Percentiles rank a stretch among this genome's conserved stretches.
Conservation (phyloP, 2,113 vertebrate genomes). For the Callospermophilus lateralis region DNA sequence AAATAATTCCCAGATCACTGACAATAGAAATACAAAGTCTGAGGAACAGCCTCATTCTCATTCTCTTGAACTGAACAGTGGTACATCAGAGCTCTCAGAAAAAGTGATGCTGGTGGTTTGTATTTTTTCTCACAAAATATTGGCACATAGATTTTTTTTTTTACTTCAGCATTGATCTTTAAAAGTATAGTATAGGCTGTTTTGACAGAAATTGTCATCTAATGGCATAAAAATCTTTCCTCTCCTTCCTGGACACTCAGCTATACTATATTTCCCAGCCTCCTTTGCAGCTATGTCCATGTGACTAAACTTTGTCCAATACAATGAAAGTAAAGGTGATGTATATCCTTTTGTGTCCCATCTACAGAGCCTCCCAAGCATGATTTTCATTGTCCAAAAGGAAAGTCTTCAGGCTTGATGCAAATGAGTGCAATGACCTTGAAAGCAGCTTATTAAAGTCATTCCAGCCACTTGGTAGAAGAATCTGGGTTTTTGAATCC, state of each 20-base stretch:
- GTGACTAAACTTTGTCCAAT: background rate
- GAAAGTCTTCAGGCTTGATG: background rate
- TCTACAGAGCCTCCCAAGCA: background rate
- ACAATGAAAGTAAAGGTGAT: background rate
- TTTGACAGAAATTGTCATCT: background rate
- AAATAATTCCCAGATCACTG: background rate
- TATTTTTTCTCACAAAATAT: background rate
- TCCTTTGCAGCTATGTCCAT: background rate
- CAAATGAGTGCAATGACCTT: background rate
- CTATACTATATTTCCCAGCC: background rate
- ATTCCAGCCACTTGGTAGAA: background rate
- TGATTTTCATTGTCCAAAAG: background rate
- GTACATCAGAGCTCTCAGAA: background rate
- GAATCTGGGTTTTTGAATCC: background rate
- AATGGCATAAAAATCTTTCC: background rate
- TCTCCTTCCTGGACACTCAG: background rate
- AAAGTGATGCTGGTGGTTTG: background rate
- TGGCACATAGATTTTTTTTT: background rate
- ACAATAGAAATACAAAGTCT: background rate
- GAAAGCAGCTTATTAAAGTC: background rate
- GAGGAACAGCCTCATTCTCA: background rate
- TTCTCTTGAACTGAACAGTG: background rate
- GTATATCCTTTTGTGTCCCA: background rate
- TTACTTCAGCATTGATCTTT: background rate
- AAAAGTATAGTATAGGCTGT: background rate